These are phyloP conservation scores for Monopterus albus DNA, from an alignment of 2,113 vertebrate species.

Conservation along the genomic window DNA sequence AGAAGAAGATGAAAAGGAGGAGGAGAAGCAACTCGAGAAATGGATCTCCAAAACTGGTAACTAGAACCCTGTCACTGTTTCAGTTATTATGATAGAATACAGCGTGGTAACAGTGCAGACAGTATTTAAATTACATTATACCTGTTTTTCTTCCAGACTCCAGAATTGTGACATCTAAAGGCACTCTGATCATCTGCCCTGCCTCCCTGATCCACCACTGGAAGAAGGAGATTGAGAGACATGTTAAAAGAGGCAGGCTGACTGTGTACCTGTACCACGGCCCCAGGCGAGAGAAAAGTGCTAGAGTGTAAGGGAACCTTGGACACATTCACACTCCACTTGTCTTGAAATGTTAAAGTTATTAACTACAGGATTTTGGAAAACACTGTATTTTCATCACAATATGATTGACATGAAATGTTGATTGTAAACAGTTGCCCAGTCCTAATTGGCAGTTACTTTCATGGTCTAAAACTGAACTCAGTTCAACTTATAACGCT, in stretches of 20 bases:
- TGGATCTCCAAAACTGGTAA: slow-evolving; percentile 91
- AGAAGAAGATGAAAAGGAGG: slow-evolving; percentile 66
- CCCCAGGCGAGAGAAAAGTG: slow-evolving; percentile 83
- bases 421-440: too few relatives aligned
- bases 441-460: too few relatives aligned
- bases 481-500: too few relatives aligned
- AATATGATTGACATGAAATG: too few relatives aligned
- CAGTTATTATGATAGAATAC: not conserved
- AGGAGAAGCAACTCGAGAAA: slow-evolving; percentile 64
- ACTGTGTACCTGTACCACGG: slow-evolving; percentile 92
- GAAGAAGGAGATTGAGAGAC: slow-evolving; percentile 92
- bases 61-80: not conserved
- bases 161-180: slow-evolving; percentile 73
- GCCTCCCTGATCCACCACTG: slow-evolving; percentile 97
- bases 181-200: slow-evolving; percentile 93
- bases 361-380: too few relatives aligned
- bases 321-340: not conserved
- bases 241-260: slow-evolving; percentile 79
- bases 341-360: too few relatives aligned
- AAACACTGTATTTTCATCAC: too few relatives aligned
- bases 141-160: slow-evolving; percentile 77
- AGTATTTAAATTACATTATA: not conserved
- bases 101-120: not conserved
- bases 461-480: too few relatives aligned
- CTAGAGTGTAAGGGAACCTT: slow-evolving; percentile 82